Evolutionary conservation across 2,113 vertebrate species (phyloP).

Genomic region (Pitta sordida): DNA sequence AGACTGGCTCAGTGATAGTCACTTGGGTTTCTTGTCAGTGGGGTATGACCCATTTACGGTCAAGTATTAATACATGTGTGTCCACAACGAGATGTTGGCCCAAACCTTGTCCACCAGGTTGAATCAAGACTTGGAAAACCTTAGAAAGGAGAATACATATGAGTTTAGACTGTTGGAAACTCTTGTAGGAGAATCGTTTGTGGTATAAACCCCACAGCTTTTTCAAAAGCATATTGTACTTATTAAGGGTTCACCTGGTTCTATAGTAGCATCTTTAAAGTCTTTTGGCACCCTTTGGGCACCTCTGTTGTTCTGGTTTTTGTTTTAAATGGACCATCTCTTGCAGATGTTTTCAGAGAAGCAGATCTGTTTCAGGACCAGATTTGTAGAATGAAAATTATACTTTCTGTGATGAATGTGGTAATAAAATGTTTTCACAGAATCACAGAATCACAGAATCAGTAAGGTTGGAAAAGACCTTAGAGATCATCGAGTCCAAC

Average conservation of each 20-base stretch:
- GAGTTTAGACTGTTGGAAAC: background rate
- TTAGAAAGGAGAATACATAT: fast-evolving
- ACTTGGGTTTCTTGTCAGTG: background rate
- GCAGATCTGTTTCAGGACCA: background rate
- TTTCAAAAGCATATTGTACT: background rate
- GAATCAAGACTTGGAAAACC: background rate
- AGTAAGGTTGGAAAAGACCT: too few relatives aligned
- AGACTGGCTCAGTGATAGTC: background rate
- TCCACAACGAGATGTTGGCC: fast-evolving
- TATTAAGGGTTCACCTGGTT: background rate
- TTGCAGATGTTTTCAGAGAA: background rate
- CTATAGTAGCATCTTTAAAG: background rate
- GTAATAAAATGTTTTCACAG: background rate
- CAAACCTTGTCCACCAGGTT: background rate
- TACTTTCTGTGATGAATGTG: background rate
- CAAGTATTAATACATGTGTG: background rate
- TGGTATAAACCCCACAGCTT: background rate
- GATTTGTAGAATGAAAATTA: background rate
- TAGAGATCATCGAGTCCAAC: too few relatives aligned
- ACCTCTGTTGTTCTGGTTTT: background rate
- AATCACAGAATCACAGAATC: too few relatives aligned
- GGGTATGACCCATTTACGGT: too few relatives aligned
- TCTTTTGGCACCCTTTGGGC: background rate
- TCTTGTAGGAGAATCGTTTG: background rate
- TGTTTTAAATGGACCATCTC: background rate